Base-by-base conservation (phyloP, 2,797 vertebrate genomes). In the Sebastes umbrosus region DNA sequence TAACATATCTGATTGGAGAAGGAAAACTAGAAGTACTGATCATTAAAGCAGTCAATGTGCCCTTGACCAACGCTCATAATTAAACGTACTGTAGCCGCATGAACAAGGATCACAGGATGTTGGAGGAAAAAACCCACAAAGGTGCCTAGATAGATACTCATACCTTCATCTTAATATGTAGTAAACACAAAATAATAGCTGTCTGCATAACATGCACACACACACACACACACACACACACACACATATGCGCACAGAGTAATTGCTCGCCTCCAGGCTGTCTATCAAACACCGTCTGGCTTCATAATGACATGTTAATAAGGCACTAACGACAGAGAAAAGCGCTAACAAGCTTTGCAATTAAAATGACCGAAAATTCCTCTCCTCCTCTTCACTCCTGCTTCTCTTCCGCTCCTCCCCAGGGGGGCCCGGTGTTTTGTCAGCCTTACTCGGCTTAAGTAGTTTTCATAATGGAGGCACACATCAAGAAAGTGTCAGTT, bases 221-320 rank as follows among this genome's bases (percentile, higher is more conserved):
- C 50, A 52, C 3, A 3, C 66, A 55, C 58, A 25, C 34, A 12
- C 34, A 36, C 13, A n/a, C 50, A 52, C 20, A 57, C 75, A 76
- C 57, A 50, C 16, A n/a, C 50, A 52, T 2, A 16, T 5, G 20
- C 66, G 27, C 58, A 29, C 34, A 36, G 9, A 80, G 27, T 69
- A 64, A 80, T 36, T 25, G 77, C 63, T 63, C 7, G 63, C 43
- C 76, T 77, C 36, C 62, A 14, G 71, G 73, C 87, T 88, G 88
- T 84, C 89, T 54, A 29, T 91, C 89, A 88, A 79, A 80, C 39
- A 11, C 66, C 4, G 81, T 60, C 72, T 73, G 82, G 32, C 73
- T 88, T 66, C 7, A 69, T 82, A 87, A 83, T 85, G 71, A 85
- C 84, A 88, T 84, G 83, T 84, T 88, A 86, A 90, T 77, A 70